Conservation (phyloP, 2,888 invertebrate genomes). For the Eupeodes luniger region DNA sequence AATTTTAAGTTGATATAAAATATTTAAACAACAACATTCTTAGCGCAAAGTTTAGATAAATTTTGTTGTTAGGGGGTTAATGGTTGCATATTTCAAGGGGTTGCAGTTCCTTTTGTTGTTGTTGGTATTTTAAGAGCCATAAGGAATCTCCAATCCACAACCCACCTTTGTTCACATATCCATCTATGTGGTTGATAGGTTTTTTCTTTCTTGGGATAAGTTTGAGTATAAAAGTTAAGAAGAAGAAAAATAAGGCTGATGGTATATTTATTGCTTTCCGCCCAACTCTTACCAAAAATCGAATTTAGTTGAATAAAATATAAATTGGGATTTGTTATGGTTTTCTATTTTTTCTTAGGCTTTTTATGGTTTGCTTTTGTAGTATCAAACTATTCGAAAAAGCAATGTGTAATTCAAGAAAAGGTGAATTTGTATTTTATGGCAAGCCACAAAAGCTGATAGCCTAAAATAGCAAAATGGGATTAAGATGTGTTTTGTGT, state of each 20-base stretch:
- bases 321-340: conserved; percentile 58
- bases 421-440: conserved; percentile 47
- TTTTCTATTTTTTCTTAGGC: conserved; percentile 18
- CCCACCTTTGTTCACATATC: conserved; percentile 16
- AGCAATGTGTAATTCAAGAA: not conserved
- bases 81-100: conserved; percentile 31
- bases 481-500: conserved; percentile 9
- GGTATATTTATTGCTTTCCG: conserved; percentile 21
- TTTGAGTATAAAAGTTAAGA: not conserved
- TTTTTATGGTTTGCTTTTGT: conserved; percentile 15
- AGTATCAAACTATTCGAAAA: conserved; percentile 28
- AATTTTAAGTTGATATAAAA: conserved; percentile 25
- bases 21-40: conserved; percentile 23
- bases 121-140: too few species aligned
- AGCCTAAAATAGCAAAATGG: conserved; percentile 35
- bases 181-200: not conserved
- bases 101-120: not conserved
- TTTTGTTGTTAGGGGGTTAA: conserved; percentile 18
- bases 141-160: not conserved
- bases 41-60: not conserved
- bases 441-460: conserved; percentile 43
- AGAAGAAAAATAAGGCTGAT: not conserved
- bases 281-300: conserved; percentile 6
- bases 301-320: conserved; percentile 57
- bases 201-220: not conserved